Conservation (phyloP, 2,888 invertebrate species). For the Nysson spinosus region DNA sequence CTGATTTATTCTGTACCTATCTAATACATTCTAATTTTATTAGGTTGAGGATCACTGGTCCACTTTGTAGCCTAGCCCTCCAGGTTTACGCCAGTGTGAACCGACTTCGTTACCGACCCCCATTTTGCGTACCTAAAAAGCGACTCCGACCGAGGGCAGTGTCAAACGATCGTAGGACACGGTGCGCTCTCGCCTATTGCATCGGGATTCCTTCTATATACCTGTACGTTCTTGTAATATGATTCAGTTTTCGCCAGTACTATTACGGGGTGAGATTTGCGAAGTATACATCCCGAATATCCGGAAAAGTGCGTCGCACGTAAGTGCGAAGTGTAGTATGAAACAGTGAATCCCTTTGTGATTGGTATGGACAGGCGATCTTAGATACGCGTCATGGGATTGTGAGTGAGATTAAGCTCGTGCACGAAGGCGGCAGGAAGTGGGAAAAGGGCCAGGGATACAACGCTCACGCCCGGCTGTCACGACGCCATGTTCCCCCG, state of each 20-base stretch:
- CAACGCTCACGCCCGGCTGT: slow-evolving; percentile 70
- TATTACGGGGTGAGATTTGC: slow-evolving; percentile 39
- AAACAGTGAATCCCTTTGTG: slow-evolving; percentile 34
- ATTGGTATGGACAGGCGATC: slow-evolving; percentile 35
- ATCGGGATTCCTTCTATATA: slow-evolving; percentile 25
- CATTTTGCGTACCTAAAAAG: background rate
- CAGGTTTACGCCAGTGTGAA: too few species aligned
- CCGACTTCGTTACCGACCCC: slow-evolving; percentile 2
- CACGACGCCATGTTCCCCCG: slow-evolving; percentile 74
- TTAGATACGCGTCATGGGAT: slow-evolving; percentile 35
- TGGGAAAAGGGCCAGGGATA: slow-evolving; percentile 51
- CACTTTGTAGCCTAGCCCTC: too few species aligned
- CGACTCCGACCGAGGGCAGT: slow-evolving; percentile 24
- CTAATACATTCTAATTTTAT: too few species aligned
- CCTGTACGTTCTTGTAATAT: slow-evolving; percentile 36
- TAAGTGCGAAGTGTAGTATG: slow-evolving; percentile 48
- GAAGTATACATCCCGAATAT: slow-evolving; percentile 30
- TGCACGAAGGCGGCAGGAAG: slow-evolving; percentile 37
- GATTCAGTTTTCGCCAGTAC: slow-evolving; percentile 49
- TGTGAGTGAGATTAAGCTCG: slow-evolving; percentile 41
- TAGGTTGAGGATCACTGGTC: too few species aligned
- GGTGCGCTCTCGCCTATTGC: slow-evolving; percentile 8
- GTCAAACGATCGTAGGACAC: slow-evolving; percentile 13
- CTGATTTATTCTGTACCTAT: too few species aligned
- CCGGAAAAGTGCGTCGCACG: slow-evolving; percentile 45